Evolutionary conservation across 2,797 vertebrate species (phyloP), one percentile per base, ranked within the genome.

Genomic region (Menidia menidia): DNA sequence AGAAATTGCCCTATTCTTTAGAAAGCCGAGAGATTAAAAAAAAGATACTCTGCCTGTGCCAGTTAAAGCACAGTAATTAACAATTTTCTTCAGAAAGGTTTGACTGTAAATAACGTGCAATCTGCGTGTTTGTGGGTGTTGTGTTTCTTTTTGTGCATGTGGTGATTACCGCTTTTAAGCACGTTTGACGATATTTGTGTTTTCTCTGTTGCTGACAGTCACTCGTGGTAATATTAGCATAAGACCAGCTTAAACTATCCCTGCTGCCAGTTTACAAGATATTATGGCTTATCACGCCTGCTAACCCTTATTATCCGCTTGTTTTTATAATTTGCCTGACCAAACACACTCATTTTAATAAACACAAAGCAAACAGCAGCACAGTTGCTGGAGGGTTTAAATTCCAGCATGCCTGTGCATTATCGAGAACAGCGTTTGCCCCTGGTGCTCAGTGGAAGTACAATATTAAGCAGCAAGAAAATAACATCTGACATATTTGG

Each of bases 251-350:
- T 92, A 94, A 88, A 80, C 84, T 88, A 92, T 91, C 88, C 83
- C 91, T 53, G 58, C 86, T 93, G 91, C 90, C 93, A 94, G 85
- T 94, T 94, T 93, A 87, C 84, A 88, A 80, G 83, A 92, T 83
- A 93, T 94, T 90, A 88, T 83, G 90, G 92, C 84, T 94, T 94
- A 92, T 92, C 90, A 90, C 74, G 86, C 86, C 92, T 94, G 91
- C 94, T 89, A 81, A 83, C 81, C 89, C 83, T 86, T 88, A 92
- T 95, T 94, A 94, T 89, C 72, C 72, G 68, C 85, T 89, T 91
- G 79, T 83, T 91, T 92, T 93, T 92, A 88, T 72, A 89, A 90
- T 92, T 89, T 84, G 91, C 80, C 86, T 91, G 86, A 89, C 91
- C 92, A 92, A 89, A 90, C 86, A 90, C 82, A 63, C 80, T 78